Base-by-base conservation (phyloP, 30 jellyfish, hydroid and myxozoan genomes). In the Pelagia noctiluca region DNA sequence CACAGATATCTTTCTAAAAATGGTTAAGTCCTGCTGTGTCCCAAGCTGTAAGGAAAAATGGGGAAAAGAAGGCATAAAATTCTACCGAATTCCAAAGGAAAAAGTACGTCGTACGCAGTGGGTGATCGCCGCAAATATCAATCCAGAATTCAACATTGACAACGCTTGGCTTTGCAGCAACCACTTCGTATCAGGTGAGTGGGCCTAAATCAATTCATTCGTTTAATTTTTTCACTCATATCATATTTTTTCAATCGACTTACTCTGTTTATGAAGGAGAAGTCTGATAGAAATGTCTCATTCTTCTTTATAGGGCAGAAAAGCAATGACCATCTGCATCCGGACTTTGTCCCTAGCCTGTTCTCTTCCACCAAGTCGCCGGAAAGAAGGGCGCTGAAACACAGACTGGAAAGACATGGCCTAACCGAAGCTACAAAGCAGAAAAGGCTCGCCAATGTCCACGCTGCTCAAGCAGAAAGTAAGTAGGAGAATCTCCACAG, bases 161-260 rank as follows among this genome's bases (percentile, higher is more conserved):
- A 19, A 3, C 4, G 68, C 68, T 19, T 52, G 68, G 68, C 29
- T 52, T n/a, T 52, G 68, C 4, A 29, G 68, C 5, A 52, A 2
- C 26, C 68, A 52, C 68, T 52, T 52, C 26, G 25, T 52, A 24
- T 52, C 68, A 52, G 25, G 68, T 52, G 7, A 4, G 57, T 42
- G 68, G 68, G 25, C 68, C 26, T 19, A 52, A 52, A 3, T 3
- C 16, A 42, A 4, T 42, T 42, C 12, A 4, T 4, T 42, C 16
- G 11, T 4, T 42, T 42, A 16, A 42, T 42, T 4, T 4, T 42
- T 42, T 61, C 10, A 5, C 12, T 16, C 57, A 8, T 42, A 42
- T 16, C 12, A 16, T 42, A 42, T 42, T 8, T 16, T 42, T 16
- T 42, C 12, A 42, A 5, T 42, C 12, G 57, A 42, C 7, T 42